phyloP scores from a whole-genome alignment of 30 jellyfish, hydroid and myxozoan genomes.

The Hydra vulgaris region DNA sequence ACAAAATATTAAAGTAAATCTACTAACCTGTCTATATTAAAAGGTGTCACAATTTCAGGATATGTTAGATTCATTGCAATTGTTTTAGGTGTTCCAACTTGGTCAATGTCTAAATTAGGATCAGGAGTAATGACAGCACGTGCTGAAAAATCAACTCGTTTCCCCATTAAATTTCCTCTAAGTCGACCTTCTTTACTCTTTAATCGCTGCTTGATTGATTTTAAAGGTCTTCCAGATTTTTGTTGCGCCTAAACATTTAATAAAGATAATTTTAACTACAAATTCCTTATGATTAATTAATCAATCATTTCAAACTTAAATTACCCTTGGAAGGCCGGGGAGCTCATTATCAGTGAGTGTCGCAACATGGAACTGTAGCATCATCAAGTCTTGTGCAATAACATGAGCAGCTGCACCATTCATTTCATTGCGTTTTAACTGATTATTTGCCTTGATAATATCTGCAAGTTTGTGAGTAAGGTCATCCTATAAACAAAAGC shows the following conservation, averaged over 20 bases:
- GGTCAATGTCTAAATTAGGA: slow-evolving; percentile 98
- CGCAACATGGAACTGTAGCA: slow-evolving; percentile 97
- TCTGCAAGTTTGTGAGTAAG: slow-evolving; percentile 96
- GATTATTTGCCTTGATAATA: slow-evolving; percentile 92
- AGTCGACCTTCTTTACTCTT: slow-evolving; percentile 97
- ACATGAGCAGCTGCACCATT: slow-evolving; percentile 99
- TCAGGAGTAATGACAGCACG: slow-evolving; percentile 99
- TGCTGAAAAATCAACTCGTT: slow-evolving; percentile 98
- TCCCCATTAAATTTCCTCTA: slow-evolving; percentile 99
- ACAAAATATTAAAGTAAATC: no score
- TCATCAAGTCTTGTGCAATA: slow-evolving; percentile 84
- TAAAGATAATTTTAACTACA: no score
- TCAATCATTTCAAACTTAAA: not conserved
- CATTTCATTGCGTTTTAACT: slow-evolving; percentile 65
- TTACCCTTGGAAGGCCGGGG: slow-evolving; percentile 98
- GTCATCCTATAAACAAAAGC: slow-evolving; percentile 60
- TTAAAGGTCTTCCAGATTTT: slow-evolving; percentile 98
- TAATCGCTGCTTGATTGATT: slow-evolving; percentile 83
- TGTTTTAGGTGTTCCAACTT: slow-evolving; percentile 99
- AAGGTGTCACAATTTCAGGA: slow-evolving; percentile 98
- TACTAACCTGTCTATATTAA: slow-evolving; percentile 84
- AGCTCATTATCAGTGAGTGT: slow-evolving; percentile 89
- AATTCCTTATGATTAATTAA: not conserved
- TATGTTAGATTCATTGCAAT: slow-evolving; percentile 97
- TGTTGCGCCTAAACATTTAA: slow-evolving; percentile 90